Percentiles rank a stretch among this genome's conserved stretches.
phyloP scores from a whole-genome alignment of 2,888 invertebrate genomes.

The Andrena hattorfiana region DNA sequence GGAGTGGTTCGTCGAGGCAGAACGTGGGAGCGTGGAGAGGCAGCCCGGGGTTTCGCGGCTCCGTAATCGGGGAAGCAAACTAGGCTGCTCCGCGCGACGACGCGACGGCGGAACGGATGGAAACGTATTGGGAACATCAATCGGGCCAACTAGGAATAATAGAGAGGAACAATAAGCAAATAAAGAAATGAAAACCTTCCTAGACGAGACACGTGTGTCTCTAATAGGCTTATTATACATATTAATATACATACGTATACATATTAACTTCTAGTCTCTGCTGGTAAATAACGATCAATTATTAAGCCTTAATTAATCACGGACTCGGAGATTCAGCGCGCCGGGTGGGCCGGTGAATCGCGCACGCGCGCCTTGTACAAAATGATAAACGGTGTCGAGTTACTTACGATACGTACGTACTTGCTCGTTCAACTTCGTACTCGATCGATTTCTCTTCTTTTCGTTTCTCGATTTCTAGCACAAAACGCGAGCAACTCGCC shows the following conservation, averaged over 20 bases:
- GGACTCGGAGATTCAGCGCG: slow-evolving; percentile 24
- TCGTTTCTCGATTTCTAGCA: slow-evolving; percentile 37
- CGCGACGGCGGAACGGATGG: slow-evolving; percentile 38
- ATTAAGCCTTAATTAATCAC: slow-evolving; percentile 58
- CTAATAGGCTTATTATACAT: slow-evolving; percentile 54
- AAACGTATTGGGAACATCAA: slow-evolving; percentile 69
- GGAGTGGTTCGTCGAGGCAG: not conserved
- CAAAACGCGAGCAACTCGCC: slow-evolving; percentile 28
- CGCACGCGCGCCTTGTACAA: slow-evolving; percentile 28
- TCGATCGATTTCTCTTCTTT: slow-evolving; percentile 9
- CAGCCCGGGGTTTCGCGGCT: not conserved
- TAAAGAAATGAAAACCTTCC: slow-evolving; percentile 60
- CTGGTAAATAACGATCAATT: slow-evolving; percentile 59
- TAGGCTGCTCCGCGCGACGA: slow-evolving; percentile 26
- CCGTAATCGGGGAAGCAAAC: not conserved
- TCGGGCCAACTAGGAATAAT: slow-evolving; percentile 71
- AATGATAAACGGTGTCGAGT: slow-evolving; percentile 38
- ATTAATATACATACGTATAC: slow-evolving; percentile 16
- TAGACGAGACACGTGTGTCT: slow-evolving; percentile 59
- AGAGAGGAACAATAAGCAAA: slow-evolving; percentile 64
- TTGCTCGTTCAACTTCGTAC: not conserved
- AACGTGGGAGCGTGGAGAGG: not conserved
- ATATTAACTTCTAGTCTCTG: slow-evolving; percentile 56
- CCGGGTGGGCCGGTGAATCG: not conserved
- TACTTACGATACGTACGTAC: slow-evolving; percentile 13